Percentiles rank a stretch among this genome's conserved stretches.
Conservation (phyloP, 2,113 vertebrate species). For the Craseonycteris thonglongyai region DNA sequence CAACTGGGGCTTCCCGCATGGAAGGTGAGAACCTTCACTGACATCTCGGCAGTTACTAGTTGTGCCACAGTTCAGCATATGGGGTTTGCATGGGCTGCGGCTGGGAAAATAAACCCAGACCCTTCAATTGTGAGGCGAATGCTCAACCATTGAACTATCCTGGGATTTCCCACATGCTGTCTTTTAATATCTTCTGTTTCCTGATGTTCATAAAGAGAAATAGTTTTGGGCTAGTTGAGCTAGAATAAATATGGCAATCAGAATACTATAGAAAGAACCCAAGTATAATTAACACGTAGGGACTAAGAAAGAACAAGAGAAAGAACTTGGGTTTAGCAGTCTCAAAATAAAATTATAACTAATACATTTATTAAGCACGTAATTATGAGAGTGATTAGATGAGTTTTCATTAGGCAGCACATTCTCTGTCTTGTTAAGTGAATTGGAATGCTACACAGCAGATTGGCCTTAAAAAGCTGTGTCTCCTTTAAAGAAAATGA, state of each 20-base stretch:
- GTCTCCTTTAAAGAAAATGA: neutral
- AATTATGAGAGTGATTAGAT: constrained; percentile 20
- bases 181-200: neutral
- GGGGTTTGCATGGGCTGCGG: too few relatives aligned
- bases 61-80: too few relatives aligned
- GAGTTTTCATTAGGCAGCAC: constrained; percentile 35
- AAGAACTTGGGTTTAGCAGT: neutral
- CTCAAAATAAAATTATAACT: neutral
- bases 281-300: neutral
- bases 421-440: neutral
- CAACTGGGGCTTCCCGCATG: too few relatives aligned
- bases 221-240: neutral
- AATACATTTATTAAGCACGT: constrained; percentile 7
- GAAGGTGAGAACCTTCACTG: too few relatives aligned
- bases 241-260: neutral
- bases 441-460: constrained; percentile 13
- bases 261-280: neutral
- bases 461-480: neutral
- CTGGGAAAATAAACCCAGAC: too few relatives aligned
- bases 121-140: too few relatives aligned
- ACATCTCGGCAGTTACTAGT: too few relatives aligned
- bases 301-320: neutral
- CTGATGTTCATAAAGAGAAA: neutral
- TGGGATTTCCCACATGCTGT: neutral
- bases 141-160: too few relatives aligned